These are phyloP conservation scores for Proterorhinus semilunaris DNA, from an alignment of 2,113 vertebrate species.

Conservation along the genomic window DNA sequence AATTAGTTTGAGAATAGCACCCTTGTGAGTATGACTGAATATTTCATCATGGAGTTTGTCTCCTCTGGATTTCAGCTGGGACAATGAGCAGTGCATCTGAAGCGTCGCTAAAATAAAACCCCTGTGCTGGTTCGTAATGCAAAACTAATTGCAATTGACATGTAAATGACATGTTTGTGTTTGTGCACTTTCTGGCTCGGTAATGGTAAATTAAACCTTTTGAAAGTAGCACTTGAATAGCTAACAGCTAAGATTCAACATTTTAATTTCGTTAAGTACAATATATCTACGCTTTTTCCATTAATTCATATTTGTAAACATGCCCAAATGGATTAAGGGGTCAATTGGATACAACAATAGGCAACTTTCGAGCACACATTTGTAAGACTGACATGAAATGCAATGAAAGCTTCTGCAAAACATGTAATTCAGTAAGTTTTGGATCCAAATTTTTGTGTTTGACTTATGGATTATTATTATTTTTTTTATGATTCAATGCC, in stretches of 20 bases:
- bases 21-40: slow-evolving; percentile 50
- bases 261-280: not conserved
- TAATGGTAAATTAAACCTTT: not conserved
- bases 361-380: too few relatives aligned
- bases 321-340: too few relatives aligned
- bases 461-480: too few relatives aligned
- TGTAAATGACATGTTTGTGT: not conserved
- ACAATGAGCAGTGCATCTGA: slow-evolving; percentile 27
- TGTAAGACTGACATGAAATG: too few relatives aligned
- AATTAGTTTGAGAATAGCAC: slow-evolving; percentile 59
- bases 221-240: too few relatives aligned
- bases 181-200: not conserved
- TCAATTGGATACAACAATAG: too few relatives aligned
- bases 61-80: slow-evolving; percentile 36
- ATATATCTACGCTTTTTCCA: not conserved
- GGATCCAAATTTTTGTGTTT: too few relatives aligned
- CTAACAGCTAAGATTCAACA: not conserved
- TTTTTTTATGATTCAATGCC: too few relatives aligned
- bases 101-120: not conserved
- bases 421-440: too few relatives aligned
- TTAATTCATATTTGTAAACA: too few relatives aligned
- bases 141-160: slow-evolving; percentile 5
- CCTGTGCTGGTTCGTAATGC: not conserved
- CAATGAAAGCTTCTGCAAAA: too few relatives aligned
- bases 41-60: slow-evolving; percentile 58